A percentile compares a stretch with the other conserved stretches of the same genome.
Conservation (phyloP, 2,888 invertebrate species). For the Oligia latruncula region DNA sequence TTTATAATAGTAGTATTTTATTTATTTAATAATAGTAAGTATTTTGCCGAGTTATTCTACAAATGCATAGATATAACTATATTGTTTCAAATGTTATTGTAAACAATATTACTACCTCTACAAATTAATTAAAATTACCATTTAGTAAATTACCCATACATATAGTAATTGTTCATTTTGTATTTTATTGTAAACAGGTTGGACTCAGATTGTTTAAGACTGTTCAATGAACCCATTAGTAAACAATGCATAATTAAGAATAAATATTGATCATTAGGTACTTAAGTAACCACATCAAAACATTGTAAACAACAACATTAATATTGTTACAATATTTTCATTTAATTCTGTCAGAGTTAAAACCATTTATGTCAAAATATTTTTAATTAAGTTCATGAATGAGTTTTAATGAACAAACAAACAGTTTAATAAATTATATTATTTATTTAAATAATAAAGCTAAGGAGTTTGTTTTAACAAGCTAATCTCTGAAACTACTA, state of each 20-base stretch:
- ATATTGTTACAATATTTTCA: background rate
- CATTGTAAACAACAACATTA: background rate
- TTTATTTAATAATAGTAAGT: no score
- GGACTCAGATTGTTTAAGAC: background rate
- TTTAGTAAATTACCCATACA: background rate
- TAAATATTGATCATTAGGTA: background rate
- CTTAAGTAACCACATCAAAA: background rate
- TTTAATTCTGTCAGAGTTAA: background rate
- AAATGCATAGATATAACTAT: background rate
- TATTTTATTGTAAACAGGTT: slow-evolving; percentile 1
- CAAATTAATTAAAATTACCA: background rate
- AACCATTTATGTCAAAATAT: background rate
- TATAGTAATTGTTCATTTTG: background rate
- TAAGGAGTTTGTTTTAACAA: background rate
- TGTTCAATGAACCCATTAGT: background rate
- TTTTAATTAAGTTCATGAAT: background rate
- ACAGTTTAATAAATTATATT: background rate
- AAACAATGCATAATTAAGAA: background rate
- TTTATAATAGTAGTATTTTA: no score
- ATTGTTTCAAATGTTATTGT: background rate
- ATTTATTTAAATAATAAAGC: background rate
- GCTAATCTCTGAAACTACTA: background rate
- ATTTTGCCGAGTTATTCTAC: background rate
- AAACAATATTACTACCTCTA: background rate
- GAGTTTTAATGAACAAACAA: background rate